Percentiles rank a stretch among this genome's conserved stretches.
phyloP scores from a whole-genome alignment of 2,888 invertebrate genomes.

The Tolmerus cingulatus region DNA sequence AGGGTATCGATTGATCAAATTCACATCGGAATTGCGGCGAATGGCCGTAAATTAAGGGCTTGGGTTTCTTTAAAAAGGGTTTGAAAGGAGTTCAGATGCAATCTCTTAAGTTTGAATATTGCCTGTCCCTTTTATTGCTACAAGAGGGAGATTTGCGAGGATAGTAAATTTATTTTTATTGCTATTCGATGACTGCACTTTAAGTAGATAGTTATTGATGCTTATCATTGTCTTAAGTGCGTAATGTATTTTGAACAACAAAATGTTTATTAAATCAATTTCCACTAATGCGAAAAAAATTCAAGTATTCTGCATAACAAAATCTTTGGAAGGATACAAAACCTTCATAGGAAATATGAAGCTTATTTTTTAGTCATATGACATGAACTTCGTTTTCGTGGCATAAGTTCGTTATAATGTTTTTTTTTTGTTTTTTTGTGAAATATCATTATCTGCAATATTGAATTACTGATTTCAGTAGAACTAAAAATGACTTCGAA shows the following conservation, averaged over 20 bases:
- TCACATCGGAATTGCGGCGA: constrained; percentile 29
- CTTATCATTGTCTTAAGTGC: neutral
- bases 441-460: too few species aligned
- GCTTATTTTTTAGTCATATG: too few species aligned
- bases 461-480: too few species aligned
- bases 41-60: constrained; percentile 19
- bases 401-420: too few species aligned
- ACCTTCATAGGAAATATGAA: too few species aligned
- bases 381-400: too few species aligned
- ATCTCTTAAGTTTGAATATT: neutral
- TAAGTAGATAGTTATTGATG: neutral
- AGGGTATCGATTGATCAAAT: constrained; percentile 27
- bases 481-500: too few species aligned
- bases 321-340: too few species aligned
- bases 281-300: too few species aligned
- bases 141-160: neutral
- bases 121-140: neutral
- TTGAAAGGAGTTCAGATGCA: neutral
- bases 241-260: neutral
- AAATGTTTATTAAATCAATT: neutral
- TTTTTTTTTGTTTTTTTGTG: too few species aligned
- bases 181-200: neutral
- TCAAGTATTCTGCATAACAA: too few species aligned
- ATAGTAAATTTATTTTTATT: neutral
- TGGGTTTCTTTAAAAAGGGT: constrained; percentile 7